Evolutionary conservation across 35 echinoderm and acorn worm species (phyloP).

Genomic region (Patiria miniata): DNA sequence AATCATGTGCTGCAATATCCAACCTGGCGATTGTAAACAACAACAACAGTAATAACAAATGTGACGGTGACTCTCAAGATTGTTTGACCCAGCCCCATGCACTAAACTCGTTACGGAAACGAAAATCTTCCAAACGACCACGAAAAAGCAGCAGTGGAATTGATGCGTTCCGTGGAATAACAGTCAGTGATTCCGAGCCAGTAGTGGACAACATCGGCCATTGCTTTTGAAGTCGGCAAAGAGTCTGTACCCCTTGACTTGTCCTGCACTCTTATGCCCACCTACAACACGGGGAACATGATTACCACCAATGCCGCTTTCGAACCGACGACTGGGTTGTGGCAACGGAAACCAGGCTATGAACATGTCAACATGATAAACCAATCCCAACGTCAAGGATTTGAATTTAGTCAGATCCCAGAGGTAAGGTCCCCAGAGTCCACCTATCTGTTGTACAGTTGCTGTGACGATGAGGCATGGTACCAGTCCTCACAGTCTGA

Average conservation of each 20-base stretch:
- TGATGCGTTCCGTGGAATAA: not conserved
- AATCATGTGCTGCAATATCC: not conserved
- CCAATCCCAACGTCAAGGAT: not conserved
- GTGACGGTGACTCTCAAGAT: not conserved
- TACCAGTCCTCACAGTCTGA: not conserved
- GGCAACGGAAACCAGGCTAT: not conserved
- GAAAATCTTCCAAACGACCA: not conserved
- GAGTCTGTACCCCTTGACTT: not conserved
- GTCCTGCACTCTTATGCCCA: not conserved
- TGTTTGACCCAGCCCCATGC: not conserved
- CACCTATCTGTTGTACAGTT: not conserved
- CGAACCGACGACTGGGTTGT: not conserved
- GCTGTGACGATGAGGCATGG: conserved; percentile 2
- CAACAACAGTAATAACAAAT: not conserved
- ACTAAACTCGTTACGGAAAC: not conserved
- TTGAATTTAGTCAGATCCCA: not conserved
- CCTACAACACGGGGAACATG: not conserved
- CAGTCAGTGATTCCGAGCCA: not conserved
- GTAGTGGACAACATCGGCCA: not conserved
- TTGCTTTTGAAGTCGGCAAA: too few species aligned
- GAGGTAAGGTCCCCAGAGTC: not conserved
- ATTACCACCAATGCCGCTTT: not conserved
- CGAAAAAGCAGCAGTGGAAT: not conserved
- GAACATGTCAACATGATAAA: not conserved
- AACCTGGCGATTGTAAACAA: not conserved